Base-by-base conservation (phyloP, 2,888 invertebrate species). In the Pristionchus japonicus region DNA sequence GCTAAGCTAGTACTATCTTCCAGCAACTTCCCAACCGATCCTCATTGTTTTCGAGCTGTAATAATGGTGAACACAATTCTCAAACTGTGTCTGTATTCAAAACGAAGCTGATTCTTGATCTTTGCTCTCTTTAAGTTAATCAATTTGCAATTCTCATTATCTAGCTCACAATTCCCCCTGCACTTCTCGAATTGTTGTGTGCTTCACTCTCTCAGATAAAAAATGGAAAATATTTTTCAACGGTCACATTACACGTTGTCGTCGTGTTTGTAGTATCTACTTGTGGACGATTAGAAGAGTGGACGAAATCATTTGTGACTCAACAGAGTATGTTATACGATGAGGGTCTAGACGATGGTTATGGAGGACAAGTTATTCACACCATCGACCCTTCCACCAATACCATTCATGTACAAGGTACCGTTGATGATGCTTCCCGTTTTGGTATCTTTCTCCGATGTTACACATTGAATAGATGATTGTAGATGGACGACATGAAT, bases 251-350 rank as follows among this genome's bases (percentile, higher is more conserved):
- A 83, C 27, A 83, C 83, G 83, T 83, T 83, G 31, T 6, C 49
- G 34, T 83, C 83, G 83, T 83, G 20, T 20, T 15, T 52, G 34
- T 23, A 52, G n/a, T 52, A n/a, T n/a, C n/a, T n/a, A 52, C 52
- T 83, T 52, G 34, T n/a, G 3, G 52, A 20, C 52, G 3, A 34
- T 6, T 49, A 20, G 27, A 43, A 27, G 15, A 9, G 47, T 83
- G 47, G 13, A 49, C 11, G 40, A 77, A 37, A 82, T 17, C 20
- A 77, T 77, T 6, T 77, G 3, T 27, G n/a, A n/a, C n/a, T n/a
- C n/a, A n/a, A 43, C n/a, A 83, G 20, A 52, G n/a, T n/a, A 85
- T 85, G 85, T 1, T 40, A 13, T 37, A 85, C 43, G 85, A 64
- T 40, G 85, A 85, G 20, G n/a, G n/a, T 40, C 43, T 85, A 17